phyloP scores from a whole-genome alignment of 2,797 vertebrate genomes.

The Hemibagrus guttatus region DNA sequence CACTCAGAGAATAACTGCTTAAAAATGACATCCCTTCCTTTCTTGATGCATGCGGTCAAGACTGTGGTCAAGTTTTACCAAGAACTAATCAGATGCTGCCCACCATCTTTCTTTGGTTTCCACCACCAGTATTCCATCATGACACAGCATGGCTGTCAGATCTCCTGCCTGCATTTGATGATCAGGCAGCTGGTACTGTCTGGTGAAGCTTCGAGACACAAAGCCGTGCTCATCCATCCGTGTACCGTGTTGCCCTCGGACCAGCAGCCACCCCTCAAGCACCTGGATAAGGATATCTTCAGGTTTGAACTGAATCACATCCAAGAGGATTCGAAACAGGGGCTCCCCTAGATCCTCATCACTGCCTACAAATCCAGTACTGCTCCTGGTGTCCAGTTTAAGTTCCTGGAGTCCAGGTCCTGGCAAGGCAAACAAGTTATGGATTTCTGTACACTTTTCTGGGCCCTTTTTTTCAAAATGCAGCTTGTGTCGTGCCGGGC shows the following conservation, averaged over 20 bases:
- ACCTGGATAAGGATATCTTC: conserved; percentile 86
- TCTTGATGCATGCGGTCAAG: neutral
- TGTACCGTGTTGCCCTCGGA: conserved; percentile 76
- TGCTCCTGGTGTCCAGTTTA: neutral
- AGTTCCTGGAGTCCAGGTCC: conserved; percentile 69
- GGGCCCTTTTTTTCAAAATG: conserved; percentile 67
- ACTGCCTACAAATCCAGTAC: conserved; percentile 22
- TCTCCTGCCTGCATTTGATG: conserved; percentile 69
- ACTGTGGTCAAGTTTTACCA: neutral
- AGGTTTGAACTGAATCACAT: conserved; percentile 81
- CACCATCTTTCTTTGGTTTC: conserved; percentile 69
- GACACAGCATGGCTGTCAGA: conserved; percentile 77
- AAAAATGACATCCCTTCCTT: neutral
- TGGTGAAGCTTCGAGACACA: conserved; percentile 78
- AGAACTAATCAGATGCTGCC: conserved; percentile 40
- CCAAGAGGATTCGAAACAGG: conserved; percentile 75
- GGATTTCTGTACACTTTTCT: conserved; percentile 71
- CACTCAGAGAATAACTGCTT: neutral
- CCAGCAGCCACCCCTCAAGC: conserved; percentile 82
- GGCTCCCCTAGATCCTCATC: conserved; percentile 46
- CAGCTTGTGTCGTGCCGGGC: conserved; percentile 73
- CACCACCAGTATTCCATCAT: conserved; percentile 83
- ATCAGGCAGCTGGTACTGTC: conserved; percentile 78
- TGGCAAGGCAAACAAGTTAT: conserved; percentile 76
- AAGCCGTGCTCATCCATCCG: conserved; percentile 85